These are phyloP conservation scores for Zonitis immaculata DNA, from an alignment of 2,888 invertebrate genomes.

Conservation along the genomic window DNA sequence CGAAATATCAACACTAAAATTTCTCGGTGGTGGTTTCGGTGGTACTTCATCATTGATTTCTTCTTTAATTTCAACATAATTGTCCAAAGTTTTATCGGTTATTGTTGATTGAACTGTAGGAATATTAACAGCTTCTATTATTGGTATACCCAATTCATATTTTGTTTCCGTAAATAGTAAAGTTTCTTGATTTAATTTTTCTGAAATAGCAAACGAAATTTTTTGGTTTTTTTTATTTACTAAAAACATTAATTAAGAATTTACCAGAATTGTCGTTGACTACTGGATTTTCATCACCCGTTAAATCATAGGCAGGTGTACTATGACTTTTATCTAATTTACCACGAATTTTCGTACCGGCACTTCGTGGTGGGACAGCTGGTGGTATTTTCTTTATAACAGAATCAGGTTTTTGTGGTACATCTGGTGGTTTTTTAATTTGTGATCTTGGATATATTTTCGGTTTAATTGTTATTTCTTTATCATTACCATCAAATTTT, in stretches of 20 bases:
- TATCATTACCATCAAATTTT: slow-evolving; percentile 41
- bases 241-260: too few species aligned
- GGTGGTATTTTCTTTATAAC: slow-evolving; percentile 36
- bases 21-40: slow-evolving; percentile 46
- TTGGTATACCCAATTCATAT: slow-evolving; percentile 38
- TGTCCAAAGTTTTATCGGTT: slow-evolving; percentile 12
- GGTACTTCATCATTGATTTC: slow-evolving; percentile 34
- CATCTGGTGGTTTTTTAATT: slow-evolving; percentile 39
- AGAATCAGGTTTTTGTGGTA: slow-evolving; percentile 37
- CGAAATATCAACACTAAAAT: slow-evolving; percentile 28
- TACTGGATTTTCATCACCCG: slow-evolving; percentile 28
- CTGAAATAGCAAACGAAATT: too few species aligned
- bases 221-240: too few species aligned
- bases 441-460: slow-evolving; percentile 36
- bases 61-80: slow-evolving; percentile 12
- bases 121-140: slow-evolving; percentile 25
- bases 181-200: slow-evolving; percentile 13
- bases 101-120: slow-evolving; percentile 1
- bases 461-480: slow-evolving; percentile 30
- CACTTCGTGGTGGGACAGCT: slow-evolving; percentile 41
- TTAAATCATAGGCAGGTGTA: slow-evolving; percentile 71
- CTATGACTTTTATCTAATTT: slow-evolving; percentile 75
- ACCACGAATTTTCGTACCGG: slow-evolving; percentile 47
- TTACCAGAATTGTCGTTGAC: slow-evolving; percentile 14
- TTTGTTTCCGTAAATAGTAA: slow-evolving; percentile 25